These are phyloP conservation scores for Macropis europaea DNA, from an alignment of 2,888 invertebrate species.

Conservation along the genomic window DNA sequence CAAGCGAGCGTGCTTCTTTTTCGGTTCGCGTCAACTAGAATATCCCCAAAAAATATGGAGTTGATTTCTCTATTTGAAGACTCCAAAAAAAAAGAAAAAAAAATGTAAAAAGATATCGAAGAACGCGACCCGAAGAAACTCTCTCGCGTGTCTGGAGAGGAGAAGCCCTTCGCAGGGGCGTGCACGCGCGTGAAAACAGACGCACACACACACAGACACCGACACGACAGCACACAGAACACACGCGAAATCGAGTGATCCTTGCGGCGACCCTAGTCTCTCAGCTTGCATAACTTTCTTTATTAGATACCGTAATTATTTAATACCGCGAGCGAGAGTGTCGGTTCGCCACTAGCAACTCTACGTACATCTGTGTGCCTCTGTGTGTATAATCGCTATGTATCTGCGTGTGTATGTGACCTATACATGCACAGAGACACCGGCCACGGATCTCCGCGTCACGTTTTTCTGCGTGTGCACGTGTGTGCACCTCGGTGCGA, in stretches of 20 bases:
- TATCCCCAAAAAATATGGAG: too few relatives aligned
- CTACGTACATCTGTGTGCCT: background rate
- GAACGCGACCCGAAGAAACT: background rate
- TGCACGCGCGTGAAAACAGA: background rate
- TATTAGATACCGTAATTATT: constrained; percentile 65
- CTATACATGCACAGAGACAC: constrained; percentile 30
- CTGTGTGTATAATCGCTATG: constrained; percentile 5
- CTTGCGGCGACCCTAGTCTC: constrained; percentile 21
- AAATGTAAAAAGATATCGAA: background rate
- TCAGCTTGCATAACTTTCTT: constrained; percentile 65
- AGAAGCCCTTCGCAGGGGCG: too few relatives aligned
- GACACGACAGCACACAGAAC: background rate
- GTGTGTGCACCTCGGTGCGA: too few relatives aligned
- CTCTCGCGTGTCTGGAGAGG: too few relatives aligned
- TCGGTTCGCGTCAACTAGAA: too few relatives aligned
- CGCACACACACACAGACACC: background rate
- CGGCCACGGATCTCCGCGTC: constrained; percentile 13
- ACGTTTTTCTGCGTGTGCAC: background rate
- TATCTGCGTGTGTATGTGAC: constrained; percentile 15
- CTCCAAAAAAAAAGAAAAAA: background rate
- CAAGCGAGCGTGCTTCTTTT: background rate
- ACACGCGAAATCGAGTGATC: constrained; percentile 16
- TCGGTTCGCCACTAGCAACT: constrained; percentile 1
- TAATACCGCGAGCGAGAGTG: constrained; percentile 52
- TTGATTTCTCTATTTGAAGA: constrained; percentile 6